Evolutionary conservation across 2,888 invertebrate genomes (phyloP), one percentile per base, ranked within the genome.

Genomic region (Cynaeus angustus): DNA sequence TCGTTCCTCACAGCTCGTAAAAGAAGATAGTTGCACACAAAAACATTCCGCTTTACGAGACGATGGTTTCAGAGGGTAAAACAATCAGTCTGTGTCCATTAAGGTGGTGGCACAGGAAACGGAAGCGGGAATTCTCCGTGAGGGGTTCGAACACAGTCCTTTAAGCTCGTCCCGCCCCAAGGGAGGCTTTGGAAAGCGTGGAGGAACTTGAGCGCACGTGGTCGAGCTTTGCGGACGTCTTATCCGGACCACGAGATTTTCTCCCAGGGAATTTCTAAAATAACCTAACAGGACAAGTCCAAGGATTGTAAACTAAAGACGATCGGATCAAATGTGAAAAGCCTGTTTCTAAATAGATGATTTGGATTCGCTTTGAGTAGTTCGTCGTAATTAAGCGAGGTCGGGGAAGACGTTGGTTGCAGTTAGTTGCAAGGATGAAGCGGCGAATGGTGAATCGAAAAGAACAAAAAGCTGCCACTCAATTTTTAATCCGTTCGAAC

Each of bases 401-500:
- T 21, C 4, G 21, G 21, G 4, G 21, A 21, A 21, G 21, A 21
- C 21, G 4, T 1, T 21, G 21, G n/a, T n/a, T n/a, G n/a, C n/a
- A n/a, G n/a, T n/a, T 4, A 21, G 21, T 21, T 4, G 21, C 4
- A 33, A 33, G n/a, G 9, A 33, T 7, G 33, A 33, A 7, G n/a
- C 33, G 33, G n/a, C 33, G 7, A 74, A 76, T 72, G 70, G 68
- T 68, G 68, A 74, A 73, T 72, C 73, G 53, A 76, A 76, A 73
- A 74, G 76, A 72, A 77, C 75, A 80, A 77, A 78, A 41, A 80
- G 75, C 71, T 68, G 74, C 75, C 78, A 76, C 77, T 76, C 79
- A 78, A 79, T 80, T 80, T 81, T 81, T 80, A 81, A 80, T 80
- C 78, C 78, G 79, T 75, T 74, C 75, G 76, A 75, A 76, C 72